phyloP scores from a whole-genome alignment of 2,113 vertebrate species.

The Pomatorhinus ruficollis region DNA sequence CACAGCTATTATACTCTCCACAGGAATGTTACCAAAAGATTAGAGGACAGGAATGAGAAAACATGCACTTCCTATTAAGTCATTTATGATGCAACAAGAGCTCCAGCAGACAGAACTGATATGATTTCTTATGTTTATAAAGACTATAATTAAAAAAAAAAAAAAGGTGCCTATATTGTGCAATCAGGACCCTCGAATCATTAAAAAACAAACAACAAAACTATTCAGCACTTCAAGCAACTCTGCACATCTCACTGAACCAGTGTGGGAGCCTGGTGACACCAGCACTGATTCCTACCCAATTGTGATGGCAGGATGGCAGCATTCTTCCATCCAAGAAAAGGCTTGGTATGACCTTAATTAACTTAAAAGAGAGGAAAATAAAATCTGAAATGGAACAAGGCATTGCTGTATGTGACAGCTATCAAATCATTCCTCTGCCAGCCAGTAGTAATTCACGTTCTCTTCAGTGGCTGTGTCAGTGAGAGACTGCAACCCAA shows the following conservation, averaged over 20 bases:
- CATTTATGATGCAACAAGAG: background rate
- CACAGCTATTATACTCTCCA: background rate
- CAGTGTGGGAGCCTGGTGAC: fast-evolving
- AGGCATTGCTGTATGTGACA: background rate
- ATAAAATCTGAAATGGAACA: background rate
- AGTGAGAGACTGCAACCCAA: background rate
- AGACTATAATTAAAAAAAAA: background rate
- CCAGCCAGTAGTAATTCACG: background rate
- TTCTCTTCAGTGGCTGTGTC: background rate
- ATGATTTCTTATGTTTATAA: background rate
- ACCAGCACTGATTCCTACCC: background rate
- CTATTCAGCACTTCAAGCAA: background rate
- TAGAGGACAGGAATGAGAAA: background rate
- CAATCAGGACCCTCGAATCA: background rate
- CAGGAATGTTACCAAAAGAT: background rate
- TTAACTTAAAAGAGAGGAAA: background rate
- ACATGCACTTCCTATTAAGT: background rate
- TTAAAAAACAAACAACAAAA: background rate
- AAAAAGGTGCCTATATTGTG: too few species aligned
- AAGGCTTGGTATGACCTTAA: background rate
- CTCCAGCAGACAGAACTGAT: background rate
- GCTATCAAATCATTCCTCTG: background rate
- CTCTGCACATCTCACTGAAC: background rate
- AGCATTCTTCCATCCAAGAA: background rate
- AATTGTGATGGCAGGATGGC: background rate